Conservation (phyloP, 2,888 invertebrate species). For the Meteorus colon region DNA sequence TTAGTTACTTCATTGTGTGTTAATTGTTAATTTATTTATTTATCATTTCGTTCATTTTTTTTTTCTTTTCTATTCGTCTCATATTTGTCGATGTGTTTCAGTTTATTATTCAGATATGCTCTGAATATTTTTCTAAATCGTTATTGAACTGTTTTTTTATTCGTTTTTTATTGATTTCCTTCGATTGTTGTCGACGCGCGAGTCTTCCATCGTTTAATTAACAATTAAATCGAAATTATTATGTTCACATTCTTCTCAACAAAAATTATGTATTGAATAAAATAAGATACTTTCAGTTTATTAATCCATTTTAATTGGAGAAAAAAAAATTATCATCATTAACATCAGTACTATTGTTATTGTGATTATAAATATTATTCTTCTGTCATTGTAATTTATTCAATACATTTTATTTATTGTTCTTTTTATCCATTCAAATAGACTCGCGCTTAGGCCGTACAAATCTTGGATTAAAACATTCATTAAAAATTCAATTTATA, state of each 20-base stretch:
- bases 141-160: background rate
- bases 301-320: background rate
- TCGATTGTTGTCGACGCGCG: slow-evolving; percentile 52
- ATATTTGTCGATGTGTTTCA: slow-evolving; percentile 22
- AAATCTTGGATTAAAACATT: slow-evolving; percentile 42
- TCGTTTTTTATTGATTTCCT: slow-evolving; percentile 35
- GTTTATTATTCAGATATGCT: slow-evolving; percentile 21
- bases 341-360: background rate
- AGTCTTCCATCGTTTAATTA: slow-evolving; percentile 27
- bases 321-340: background rate
- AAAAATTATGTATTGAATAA: background rate
- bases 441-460: slow-evolving; percentile 54
- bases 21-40: slow-evolving; percentile 24
- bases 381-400: slow-evolving; percentile 4
- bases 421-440: slow-evolving; percentile 9
- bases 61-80: background rate
- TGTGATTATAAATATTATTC: background rate
- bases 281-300: background rate
- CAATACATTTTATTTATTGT: background rate
- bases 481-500: slow-evolving; percentile 36
- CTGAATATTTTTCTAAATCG: background rate
- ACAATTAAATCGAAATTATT: background rate
- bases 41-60: background rate
- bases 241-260: background rate
- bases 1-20: slow-evolving; percentile 18